Base-by-base conservation (phyloP, 2,113 vertebrate genomes). In the Uria aalge region DNA sequence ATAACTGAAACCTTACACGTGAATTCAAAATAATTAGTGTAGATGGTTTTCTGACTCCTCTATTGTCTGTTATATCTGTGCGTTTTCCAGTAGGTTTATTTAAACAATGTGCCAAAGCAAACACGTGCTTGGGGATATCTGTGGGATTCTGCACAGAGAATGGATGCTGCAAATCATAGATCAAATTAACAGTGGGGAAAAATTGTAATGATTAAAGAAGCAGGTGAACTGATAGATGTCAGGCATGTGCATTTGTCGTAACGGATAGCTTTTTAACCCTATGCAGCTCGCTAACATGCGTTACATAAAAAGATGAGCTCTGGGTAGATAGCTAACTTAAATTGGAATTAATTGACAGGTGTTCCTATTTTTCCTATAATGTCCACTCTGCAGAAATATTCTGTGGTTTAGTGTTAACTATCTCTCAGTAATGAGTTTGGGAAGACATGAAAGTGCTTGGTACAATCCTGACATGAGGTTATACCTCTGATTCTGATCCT, bases 31-130 rank as follows among this genome's bases (percentile, higher is more conserved):
- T 81, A 43, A 73, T 75, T 12, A 22, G 27, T 0, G 0, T 15
- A 36, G 87, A 10, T 87, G 36, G 11, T 22, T 90, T 94, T 72
- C 27, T 56, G 47, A 30, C 45, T 45, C 47, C 75, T 62, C 66
- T 43, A 12, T 75, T 91, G 77, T 84, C 43, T 89, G 27, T 63
- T 92, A 43, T 30, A 38, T 69, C 7, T 36, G 2, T 30, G 41
- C 3, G 2, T 87, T 94, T 92, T 82, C 86, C n/a, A 38, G 52
- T 67, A 52, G 73, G 43, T 97, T 81, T 87, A 41, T 91, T 87
- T 85, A 91, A 88, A 84, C 85, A 83, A n/a, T 50, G 62, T 89
- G 66, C 77, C 73, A 77, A 71, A 89, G 55, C 45, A 90, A 32
- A 66, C 78, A 83, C 0, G 3, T 90, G 82, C 47, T 55, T 85